phyloP scores from a whole-genome alignment of 2,888 invertebrate genomes.

The Lasioglossum zephyrum region DNA sequence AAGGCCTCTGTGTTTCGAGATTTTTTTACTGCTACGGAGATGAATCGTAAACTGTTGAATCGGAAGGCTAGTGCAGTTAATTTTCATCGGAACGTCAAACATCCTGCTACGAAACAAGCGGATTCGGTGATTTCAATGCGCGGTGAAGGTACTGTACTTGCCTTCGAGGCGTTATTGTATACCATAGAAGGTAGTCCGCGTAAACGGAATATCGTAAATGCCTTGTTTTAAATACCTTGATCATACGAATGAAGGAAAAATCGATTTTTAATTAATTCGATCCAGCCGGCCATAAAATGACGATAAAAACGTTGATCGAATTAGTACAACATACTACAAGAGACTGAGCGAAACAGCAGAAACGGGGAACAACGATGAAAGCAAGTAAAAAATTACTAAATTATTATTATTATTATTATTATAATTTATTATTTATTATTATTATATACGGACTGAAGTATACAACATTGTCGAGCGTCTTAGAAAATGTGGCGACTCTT shows the following conservation, averaged over 20 bases:
- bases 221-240: neutral
- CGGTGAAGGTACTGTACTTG: neutral
- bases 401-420: no score
- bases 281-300: neutral
- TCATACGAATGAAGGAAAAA: neutral
- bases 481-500: neutral
- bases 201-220: neutral
- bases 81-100: neutral
- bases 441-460: no score
- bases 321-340: neutral
- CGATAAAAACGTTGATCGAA: neutral
- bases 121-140: neutral
- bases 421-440: no score
- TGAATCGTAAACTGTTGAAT: neutral
- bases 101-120: neutral
- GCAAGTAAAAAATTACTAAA: neutral
- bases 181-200: neutral
- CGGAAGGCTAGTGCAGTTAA: neutral
- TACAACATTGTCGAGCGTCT: neutral
- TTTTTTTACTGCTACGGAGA: no score
- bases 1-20: no score
- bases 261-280: neutral
- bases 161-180: neutral
- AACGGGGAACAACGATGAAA: neutral
- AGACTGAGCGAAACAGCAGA: neutral